Evolutionary conservation across 2,888 invertebrate species (phyloP), one percentile per base, ranked within the genome.

Genomic region (Teleiodes luculella): DNA sequence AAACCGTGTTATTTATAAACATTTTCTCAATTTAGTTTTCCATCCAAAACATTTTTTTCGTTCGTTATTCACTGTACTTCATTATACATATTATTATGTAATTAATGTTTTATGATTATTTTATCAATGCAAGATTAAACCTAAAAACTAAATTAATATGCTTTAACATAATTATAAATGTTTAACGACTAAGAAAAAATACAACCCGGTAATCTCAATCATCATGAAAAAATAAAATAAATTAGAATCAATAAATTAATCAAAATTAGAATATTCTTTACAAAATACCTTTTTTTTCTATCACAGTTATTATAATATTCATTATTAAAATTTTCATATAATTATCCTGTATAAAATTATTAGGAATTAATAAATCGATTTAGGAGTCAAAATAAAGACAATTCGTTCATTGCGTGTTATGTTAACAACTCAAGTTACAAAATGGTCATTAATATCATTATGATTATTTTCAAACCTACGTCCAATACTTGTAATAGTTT

Each of bases 221-320:
- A 33, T n/a, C n/a, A n/a, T n/a, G n/a, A 24, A 24, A 43, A 11
- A 28, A 8, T 43, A 13, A 24, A 47, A 13, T 33, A 47, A 31
- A 31, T 14, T 46, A 46, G 31, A 45, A 33, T 16, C 14, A 37
- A 24, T 37, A 50, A 39, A 28, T 37, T 13, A 39, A 43, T 11
- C 18, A 41, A 14, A 24, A 36, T 35, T n/a, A 50, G 36, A 24
- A 50, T 16, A 54, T 54, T 28, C 28, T 43, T 13, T 43, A 43
- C 31, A 47, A 36, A 37, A 50, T n/a, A 41, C 39, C 39, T 30
- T 45, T 31, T 36, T 30, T 14, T 24, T 41, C 48, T 55, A 55
- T 55, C 55, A 55, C 55, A 55, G 55, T 41, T 55, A 36, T 52
- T 55, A 47, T 47, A 45, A 50, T 43, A 33, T 24, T 33, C 10